Evolutionary conservation across 2,113 vertebrate genomes (phyloP).

Genomic region (Camelus dromedarius): DNA sequence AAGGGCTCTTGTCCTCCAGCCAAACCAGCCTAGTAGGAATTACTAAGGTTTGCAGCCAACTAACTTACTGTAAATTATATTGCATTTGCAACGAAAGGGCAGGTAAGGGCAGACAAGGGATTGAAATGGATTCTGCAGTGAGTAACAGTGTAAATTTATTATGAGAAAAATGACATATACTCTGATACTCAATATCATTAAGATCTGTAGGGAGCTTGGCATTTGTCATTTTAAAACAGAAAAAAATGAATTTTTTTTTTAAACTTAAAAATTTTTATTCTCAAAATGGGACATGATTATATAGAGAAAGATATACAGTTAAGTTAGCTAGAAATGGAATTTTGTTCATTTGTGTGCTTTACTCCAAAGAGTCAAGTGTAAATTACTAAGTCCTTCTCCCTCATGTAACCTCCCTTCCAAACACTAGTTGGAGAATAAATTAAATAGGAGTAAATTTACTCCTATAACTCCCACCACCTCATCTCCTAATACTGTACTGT

Average conservation of each 20-base stretch:
- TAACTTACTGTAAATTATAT: not conserved
- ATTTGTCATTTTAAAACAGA: conserved; percentile 49
- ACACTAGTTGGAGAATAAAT: not conserved
- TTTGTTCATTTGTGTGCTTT: conserved; percentile 38
- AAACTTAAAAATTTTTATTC: not conserved
- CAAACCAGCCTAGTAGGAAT: not conserved
- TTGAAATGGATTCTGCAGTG: not conserved
- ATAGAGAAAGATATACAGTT: not conserved
- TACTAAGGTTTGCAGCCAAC: not conserved
- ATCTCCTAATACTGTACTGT: not conserved
- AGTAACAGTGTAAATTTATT: not conserved
- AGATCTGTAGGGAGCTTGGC: not conserved
- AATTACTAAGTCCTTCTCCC: not conserved
- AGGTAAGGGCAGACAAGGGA: not conserved
- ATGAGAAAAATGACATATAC: not conserved
- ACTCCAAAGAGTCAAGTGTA: not conserved
- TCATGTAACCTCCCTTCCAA: not conserved
- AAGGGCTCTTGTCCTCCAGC: not conserved
- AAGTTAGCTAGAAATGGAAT: conserved; percentile 41
- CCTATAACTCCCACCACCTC: not conserved
- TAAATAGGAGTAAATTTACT: not conserved
- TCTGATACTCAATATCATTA: not conserved
- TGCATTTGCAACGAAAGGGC: not conserved
- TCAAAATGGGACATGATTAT: conserved; percentile 50
- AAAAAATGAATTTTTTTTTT: conserved; percentile 20